Conservation (phyloP, 2,113 vertebrate genomes). For the Gasterosteus nipponicus region DNA sequence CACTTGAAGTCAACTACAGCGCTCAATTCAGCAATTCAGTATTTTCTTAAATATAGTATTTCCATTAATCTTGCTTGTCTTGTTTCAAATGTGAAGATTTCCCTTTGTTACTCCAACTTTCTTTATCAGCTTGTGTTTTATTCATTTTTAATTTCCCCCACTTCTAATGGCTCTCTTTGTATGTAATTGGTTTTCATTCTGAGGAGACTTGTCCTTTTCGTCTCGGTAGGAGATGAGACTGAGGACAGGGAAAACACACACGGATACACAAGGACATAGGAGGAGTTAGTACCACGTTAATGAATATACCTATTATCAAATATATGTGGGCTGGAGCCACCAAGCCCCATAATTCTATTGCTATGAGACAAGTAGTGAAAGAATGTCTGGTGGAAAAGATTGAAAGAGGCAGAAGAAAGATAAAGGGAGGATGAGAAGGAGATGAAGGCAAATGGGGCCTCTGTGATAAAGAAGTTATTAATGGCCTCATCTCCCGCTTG, state of each 20-base stretch:
- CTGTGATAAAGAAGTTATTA: constrained; percentile 70
- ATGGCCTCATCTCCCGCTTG: constrained; percentile 60
- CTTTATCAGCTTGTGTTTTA: constrained; percentile 1
- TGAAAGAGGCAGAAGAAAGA: constrained; percentile 42
- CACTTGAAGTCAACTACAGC: too few species aligned
- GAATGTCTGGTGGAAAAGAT: constrained; percentile 48
- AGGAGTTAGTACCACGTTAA: constrained; percentile 41
- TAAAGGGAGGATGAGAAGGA: constrained; percentile 65
- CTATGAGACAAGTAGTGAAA: constrained; percentile 74
- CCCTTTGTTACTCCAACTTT: neutral
- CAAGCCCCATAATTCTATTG: constrained; percentile 65
- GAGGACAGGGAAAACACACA: constrained; percentile 31
- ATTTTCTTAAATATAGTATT: neutral
- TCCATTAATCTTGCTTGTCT: neutral
- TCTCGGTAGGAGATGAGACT: constrained; percentile 54
- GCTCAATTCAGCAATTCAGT: neutral
- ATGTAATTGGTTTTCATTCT: constrained; percentile 28
- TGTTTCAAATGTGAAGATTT: neutral
- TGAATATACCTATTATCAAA: constrained; percentile 67
- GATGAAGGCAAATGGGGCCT: constrained; percentile 46
- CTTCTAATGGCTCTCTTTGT: neutral
- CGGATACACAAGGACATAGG: constrained; percentile 6
- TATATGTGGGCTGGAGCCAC: constrained; percentile 67
- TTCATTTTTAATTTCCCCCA: neutral
- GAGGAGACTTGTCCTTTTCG: constrained; percentile 29